phyloP scores from a whole-genome alignment of 1,140 invertebrate genomes.

The Elysia chlorotica region DNA sequence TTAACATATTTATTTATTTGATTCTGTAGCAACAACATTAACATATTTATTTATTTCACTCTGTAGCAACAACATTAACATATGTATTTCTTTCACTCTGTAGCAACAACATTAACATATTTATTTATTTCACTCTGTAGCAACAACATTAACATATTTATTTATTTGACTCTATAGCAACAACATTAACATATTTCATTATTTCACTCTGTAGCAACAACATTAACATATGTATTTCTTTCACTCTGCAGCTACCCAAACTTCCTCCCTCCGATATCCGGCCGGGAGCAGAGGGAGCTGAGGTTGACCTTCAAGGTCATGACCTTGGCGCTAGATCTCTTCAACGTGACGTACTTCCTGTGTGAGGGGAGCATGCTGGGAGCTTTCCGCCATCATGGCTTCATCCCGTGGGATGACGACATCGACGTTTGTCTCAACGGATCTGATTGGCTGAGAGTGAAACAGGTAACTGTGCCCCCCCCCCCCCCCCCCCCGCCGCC shows the following conservation, averaged over 20 bases:
- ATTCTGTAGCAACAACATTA: too few relatives aligned
- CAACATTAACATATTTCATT: too few relatives aligned
- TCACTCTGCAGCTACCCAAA: neutral
- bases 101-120: too few relatives aligned
- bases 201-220: too few relatives aligned
- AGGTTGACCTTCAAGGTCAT: conserved; percentile 19
- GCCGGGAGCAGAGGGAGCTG: neutral
- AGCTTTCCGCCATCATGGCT: conserved; percentile 36
- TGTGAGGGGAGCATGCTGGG: conserved; percentile 32
- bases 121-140: too few relatives aligned
- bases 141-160: too few relatives aligned
- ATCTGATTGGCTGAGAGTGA: conserved; percentile 24
- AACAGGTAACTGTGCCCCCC: conserved; percentile 11
- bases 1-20: too few relatives aligned
- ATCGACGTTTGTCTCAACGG: conserved; percentile 33
- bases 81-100: too few relatives aligned
- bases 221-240: too few relatives aligned
- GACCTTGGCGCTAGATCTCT: neutral
- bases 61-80: too few relatives aligned
- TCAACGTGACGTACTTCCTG: conserved; percentile 34
- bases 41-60: too few relatives aligned
- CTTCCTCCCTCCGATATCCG: conserved; percentile 8
- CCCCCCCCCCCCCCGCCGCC: neutral
- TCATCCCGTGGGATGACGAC: conserved; percentile 45
- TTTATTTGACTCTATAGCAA: too few relatives aligned